Evolutionary conservation across 1,140 invertebrate species (phyloP).

Genomic region (Tribolium madens): DNA sequence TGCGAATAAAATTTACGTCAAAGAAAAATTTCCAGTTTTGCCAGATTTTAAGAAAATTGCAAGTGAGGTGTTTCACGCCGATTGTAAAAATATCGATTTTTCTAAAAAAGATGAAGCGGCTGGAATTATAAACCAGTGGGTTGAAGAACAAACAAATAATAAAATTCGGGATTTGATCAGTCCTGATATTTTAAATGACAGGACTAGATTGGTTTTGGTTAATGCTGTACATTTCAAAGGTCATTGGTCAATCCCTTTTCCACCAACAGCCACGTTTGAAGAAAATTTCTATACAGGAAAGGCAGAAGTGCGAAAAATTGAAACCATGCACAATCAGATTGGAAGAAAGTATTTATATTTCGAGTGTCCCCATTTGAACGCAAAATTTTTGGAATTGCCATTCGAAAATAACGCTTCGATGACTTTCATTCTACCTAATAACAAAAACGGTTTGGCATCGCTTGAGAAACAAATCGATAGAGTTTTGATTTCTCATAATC

Average conservation of each 20-base stretch:
- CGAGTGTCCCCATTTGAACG: neutral
- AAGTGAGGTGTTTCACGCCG: slow-evolving; percentile 67
- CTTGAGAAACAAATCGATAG: neutral
- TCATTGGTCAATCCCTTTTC: neutral
- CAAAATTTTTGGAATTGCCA: neutral
- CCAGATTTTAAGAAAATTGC: slow-evolving; percentile 62
- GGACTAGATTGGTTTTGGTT: neutral
- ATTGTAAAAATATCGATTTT: slow-evolving; percentile 71
- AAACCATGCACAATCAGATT: neutral
- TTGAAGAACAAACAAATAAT: neutral
- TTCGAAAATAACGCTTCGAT: neutral
- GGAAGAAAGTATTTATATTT: neutral
- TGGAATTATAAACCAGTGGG: neutral
- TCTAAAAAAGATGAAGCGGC: slow-evolving; percentile 62
- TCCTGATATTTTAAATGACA: neutral
- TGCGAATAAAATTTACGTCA: slow-evolving; percentile 64
- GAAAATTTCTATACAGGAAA: neutral
- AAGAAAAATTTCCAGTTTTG: slow-evolving; percentile 64
- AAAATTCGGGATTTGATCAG: neutral
- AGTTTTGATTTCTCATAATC: neutral
- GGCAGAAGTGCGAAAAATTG: neutral
- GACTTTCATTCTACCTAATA: neutral
- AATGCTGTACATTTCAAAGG: neutral
- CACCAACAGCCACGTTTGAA: neutral
- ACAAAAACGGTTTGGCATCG: neutral